Base-by-base conservation (phyloP, 2,888 invertebrate genomes). In the Spilosoma lubricipeda region DNA sequence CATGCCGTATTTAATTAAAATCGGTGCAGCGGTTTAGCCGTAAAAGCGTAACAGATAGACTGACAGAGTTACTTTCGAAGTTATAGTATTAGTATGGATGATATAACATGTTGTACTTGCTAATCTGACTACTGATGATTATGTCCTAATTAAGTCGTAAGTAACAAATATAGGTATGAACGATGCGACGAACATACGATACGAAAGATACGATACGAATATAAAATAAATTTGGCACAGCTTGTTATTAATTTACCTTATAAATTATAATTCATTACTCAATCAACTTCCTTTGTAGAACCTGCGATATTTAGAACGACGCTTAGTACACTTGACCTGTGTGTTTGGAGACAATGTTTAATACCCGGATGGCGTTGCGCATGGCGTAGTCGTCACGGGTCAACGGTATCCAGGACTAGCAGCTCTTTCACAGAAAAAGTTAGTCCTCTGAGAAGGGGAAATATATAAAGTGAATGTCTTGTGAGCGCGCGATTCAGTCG, bases 401-500 rank as follows among this genome's bases (percentile, higher is more conserved):
- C 90, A 90, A 84, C 86, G 86, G 85, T 87, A 85, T 88, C 86
- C 89, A 86, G 90, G 87, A 90, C 81, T 85, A 83, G 84, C 77
- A 82, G 85, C 87, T 90, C 85, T 88, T 85, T 86, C 82, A 81
- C 84, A 83, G 86, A 89, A 89, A n/a, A 87, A 87, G 85, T 77
- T 78, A 82, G 85, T 86, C 90, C 87, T 86, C 81, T 83, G 87
- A 92, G 93, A 84, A 92, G 93, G 93, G 93, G 93, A 87, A 92
- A 82, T 86, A 87, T 94, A 95, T 95, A 95, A 92, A 94, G 94
- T 88, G 93, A 89, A 88, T 80, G 94, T 80, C 79, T 63, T 83
- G 86, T 86, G 83, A 83, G 88, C 90, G 93, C 90, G 91, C 91
- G 93, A 90, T 86, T 93, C 95, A 95, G 94, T 95, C 90, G 91